Base-by-base conservation (phyloP, 2,113 vertebrate species). In the Chamaetylas fuelleborni region DNA sequence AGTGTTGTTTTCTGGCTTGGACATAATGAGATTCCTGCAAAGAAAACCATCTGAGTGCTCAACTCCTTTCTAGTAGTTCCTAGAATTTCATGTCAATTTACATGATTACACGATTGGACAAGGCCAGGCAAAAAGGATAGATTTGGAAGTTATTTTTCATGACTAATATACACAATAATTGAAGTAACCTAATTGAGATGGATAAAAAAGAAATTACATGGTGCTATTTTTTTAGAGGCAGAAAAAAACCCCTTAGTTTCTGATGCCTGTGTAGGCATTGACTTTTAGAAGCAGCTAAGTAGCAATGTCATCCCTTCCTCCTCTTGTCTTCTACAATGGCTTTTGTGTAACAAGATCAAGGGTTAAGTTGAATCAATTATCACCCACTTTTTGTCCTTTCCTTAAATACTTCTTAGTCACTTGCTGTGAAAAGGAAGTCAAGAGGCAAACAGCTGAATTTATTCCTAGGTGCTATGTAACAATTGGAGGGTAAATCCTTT, bases 381-480 rank as follows among this genome's bases (percentile, higher is more conserved):
- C 54, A 91, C 25, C 15, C 74, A 66, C 40, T 90, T 91, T 90
- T 79, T 65, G 54, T 61, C 53, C 33, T 47, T 85, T 47, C 45
- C 42, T 93, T 73, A 76, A 79, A 85, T 57, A 82, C 34, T 86
- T 45, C 69, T 86, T 80, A 92, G 84, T 88, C 81, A 48, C 38
- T 93, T 87, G 33, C 33, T 85, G 78, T 77, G 83, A 70, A 85
- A 87, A 88, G 58, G 24, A 96, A 92, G 71, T 86, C 67, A 88
- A 79, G 76, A 92, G 79, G 40, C 47, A 96, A 95, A 76, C 62
- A 88, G 67, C 54, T 85, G 74, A 93, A 86, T 92, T 93, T 94
- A 94, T 90, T 88, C 66, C 57, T 90, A 17, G 62, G 61, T 64
- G 62, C 51, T 34, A 28, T 56, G 60, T 71, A 80, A 62, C 54